Evolutionary conservation across 2,888 invertebrate species (phyloP).

Genomic region (Xestoiulus laeticollis): DNA sequence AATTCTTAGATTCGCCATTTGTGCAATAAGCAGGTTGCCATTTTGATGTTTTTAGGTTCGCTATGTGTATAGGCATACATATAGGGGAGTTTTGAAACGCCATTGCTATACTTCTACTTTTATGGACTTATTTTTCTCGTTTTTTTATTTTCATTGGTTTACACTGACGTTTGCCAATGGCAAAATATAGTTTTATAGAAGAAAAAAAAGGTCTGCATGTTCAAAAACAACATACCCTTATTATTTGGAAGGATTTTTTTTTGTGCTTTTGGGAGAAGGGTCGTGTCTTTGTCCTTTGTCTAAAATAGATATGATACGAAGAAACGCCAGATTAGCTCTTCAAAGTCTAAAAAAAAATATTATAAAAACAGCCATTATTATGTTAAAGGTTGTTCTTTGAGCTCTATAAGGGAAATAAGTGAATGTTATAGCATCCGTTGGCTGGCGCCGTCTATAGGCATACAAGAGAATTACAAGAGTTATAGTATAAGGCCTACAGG

Average conservation of each 20-base stretch:
- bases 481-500: slow-evolving; percentile 3
- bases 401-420: neutral
- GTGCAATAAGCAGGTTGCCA: slow-evolving; percentile 27
- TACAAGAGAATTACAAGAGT: neutral
- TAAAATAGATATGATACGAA: neutral
- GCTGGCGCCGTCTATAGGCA: slow-evolving; percentile 17
- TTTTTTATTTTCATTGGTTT: slow-evolving; percentile 4
- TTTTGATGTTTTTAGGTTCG: slow-evolving; percentile 27
- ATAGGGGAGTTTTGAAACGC: slow-evolving; percentile 34
- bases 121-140: slow-evolving; percentile 44
- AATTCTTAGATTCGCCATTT: slow-evolving; percentile 17
- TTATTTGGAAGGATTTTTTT: neutral
- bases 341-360: neutral
- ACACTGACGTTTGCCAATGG: neutral
- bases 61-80: neutral
- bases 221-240: slow-evolving; percentile 25
- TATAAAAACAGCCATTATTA: neutral
- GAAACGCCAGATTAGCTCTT: neutral
- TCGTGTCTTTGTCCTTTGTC: slow-evolving; percentile 8
- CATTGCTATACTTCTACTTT: slow-evolving; percentile 41
- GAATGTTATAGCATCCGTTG: neutral
- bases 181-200: neutral
- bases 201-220: neutral
- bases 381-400: slow-evolving; percentile 39
- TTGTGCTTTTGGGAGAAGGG: neutral